phyloP scores from a whole-genome alignment of 1,140 invertebrate species.

The Halesus radiatus region DNA sequence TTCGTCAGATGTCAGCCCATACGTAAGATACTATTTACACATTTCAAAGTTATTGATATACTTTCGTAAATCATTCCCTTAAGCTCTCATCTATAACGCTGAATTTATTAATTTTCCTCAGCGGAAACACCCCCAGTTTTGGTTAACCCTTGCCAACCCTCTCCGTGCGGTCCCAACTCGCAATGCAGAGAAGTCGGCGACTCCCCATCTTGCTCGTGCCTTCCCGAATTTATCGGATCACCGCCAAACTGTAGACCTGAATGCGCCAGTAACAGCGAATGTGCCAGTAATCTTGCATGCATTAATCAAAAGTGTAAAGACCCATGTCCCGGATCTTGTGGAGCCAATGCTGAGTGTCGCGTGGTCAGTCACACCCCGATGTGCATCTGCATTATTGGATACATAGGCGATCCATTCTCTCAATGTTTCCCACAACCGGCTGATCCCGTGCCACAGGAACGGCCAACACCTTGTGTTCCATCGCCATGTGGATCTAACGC shows the following conservation, averaged over 20 bases:
- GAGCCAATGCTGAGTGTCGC: conserved; percentile 75
- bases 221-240: conserved; percentile 72
- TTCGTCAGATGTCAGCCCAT: conserved; percentile 73
- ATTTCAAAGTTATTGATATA: neutral
- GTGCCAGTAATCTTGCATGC: conserved; percentile 74
- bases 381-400: conserved; percentile 74
- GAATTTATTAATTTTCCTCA: conserved; percentile 58
- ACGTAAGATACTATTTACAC: conserved; percentile 64
- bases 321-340: conserved; percentile 77
- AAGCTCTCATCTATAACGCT: conserved; percentile 72
- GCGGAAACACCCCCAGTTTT: conserved; percentile 69
- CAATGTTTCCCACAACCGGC: conserved; percentile 65
- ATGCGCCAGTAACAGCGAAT: conserved; percentile 77
- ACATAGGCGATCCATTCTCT: conserved; percentile 74
- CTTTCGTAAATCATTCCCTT: conserved; percentile 39
- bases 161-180: conserved; percentile 81
- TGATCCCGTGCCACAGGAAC: conserved; percentile 60
- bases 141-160: conserved; percentile 77
- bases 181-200: conserved; percentile 74
- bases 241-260: conserved; percentile 79
- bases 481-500: conserved; percentile 77
- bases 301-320: conserved; percentile 79
- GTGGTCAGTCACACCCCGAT: conserved; percentile 78
- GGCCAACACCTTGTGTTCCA: conserved; percentile 70
- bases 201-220: conserved; percentile 76